A percentile compares a stretch with the other conserved stretches of the same genome.
phyloP scores from a whole-genome alignment of 2,888 invertebrate genomes.

The Tridacna gigas region DNA sequence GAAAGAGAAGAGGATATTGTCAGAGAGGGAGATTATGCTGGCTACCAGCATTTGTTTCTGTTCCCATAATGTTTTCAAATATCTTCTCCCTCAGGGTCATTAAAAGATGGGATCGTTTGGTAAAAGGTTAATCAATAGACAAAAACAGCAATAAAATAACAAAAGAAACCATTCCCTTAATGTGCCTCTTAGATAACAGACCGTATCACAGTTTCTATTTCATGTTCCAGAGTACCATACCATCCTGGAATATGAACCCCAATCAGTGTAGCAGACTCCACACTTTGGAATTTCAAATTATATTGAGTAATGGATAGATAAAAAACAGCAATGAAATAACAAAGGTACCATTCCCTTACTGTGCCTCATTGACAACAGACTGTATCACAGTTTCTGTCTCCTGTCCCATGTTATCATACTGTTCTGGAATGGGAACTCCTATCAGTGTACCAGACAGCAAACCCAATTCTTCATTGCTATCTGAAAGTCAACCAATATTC shows the following conservation, averaged over 20 bases:
- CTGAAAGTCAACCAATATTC: conserved; percentile 57
- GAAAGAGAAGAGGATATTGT: too few species aligned
- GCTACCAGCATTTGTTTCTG: too few species aligned
- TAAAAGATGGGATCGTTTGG: too few species aligned
- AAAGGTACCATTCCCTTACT: conserved; percentile 18
- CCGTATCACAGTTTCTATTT: conserved; percentile 90
- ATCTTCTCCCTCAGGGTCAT: too few species aligned
- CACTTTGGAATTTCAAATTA: conserved; percentile 22
- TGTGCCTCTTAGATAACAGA: conserved; percentile 73
- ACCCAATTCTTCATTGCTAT: conserved; percentile 74
- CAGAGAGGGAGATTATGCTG: too few species aligned
- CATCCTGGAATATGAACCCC: conserved; percentile 95
- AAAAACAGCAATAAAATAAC: neutral
- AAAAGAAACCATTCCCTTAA: too few species aligned
- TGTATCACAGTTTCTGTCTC: conserved; percentile 90
- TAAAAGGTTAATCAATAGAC: neutral
- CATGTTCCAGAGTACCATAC: conserved; percentile 85
- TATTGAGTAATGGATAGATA: too few species aligned
- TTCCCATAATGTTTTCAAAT: too few species aligned
- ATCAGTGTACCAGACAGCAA: conserved; percentile 89
- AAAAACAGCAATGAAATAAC: neutral
- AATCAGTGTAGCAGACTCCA: conserved; percentile 89
- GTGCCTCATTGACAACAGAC: conserved; percentile 75
- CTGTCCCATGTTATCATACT: conserved; percentile 85
- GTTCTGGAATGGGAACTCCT: conserved; percentile 95